Base-by-base conservation (phyloP, 2,797 vertebrate genomes). In the Silurus lanzhouensis region DNA sequence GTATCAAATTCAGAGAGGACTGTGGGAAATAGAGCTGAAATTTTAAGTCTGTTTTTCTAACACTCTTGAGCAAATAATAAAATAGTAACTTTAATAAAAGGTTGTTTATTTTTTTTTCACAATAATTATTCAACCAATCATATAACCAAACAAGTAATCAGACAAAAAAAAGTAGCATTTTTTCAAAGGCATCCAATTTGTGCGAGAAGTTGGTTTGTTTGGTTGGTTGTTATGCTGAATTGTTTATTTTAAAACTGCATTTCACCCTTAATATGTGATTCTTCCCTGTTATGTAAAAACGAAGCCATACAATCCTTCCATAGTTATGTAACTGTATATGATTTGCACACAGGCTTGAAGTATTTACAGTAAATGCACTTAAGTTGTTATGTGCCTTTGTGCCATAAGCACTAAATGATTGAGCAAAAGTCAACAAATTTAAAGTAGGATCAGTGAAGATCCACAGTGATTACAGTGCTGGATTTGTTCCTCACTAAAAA, bases 361-460 rank as follows among this genome's bases (percentile, higher is more conserved):
- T 58, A 57, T 31, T 57, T 58, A 38, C 38, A 38, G 38, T 38
- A 76, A 19, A 58, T 31, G 3, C 57, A 44, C 3, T 78, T 14
- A 2, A 78, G 20, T 78, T 48, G 70, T 13, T 61, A 44, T 22
- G 5, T 20, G 12, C 22, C 20, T 22, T 78, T 78, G 19, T 25
- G 57, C 19, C 22, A 31, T n/a, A 61, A 61, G 14, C 27, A 60
- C 22, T 38, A 78, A 38, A 60, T 38, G 57, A 78, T 38, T 14
- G 38, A n/a, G 27, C 19, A 60, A 38, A 38, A 38, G 5, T 13
- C 31, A 78, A 78, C 27, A 61, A 10, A 31, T 14, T 44, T 55
- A 52, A 52, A 46, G 46, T 52, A 60, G 57, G 57, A 77, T 77
- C 52, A 75, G 25, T 57, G n/a, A 31, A 76, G 15, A 76, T 76